Conservation (phyloP, 1,140 invertebrate genomes). For the Ostrea edulis region DNA sequence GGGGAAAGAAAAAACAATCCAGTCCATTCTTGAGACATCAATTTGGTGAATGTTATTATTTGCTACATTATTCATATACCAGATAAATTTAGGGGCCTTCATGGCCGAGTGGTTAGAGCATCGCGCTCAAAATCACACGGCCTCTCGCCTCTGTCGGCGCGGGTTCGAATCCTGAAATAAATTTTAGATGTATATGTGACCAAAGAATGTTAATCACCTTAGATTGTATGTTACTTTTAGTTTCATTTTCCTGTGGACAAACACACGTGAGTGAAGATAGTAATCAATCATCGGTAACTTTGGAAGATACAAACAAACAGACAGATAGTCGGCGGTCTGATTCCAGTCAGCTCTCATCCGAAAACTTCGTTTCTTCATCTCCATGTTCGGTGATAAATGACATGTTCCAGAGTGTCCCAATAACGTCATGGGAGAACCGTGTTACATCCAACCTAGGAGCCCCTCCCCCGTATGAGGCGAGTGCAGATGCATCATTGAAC, state of each 20-base stretch:
- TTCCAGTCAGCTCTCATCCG: too few relatives aligned
- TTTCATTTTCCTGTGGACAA: background rate
- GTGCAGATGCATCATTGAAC: background rate
- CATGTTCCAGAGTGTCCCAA: background rate
- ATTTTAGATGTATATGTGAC: too few relatives aligned
- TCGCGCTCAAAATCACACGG: background rate
- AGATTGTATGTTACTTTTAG: background rate
- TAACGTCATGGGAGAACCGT: background rate
- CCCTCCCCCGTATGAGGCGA: background rate
- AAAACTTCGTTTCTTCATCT: too few relatives aligned
- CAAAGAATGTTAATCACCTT: too few relatives aligned
- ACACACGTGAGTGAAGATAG: background rate
- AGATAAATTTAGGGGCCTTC: too few relatives aligned
- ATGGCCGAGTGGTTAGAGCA: too few relatives aligned
- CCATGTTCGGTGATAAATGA: background rate
- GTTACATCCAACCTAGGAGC: background rate
- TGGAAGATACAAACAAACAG: background rate
- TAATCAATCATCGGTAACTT: background rate
- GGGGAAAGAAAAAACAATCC: background rate
- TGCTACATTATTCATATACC: background rate
- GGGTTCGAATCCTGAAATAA: too few relatives aligned
- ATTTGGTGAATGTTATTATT: background rate
- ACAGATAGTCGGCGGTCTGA: too few relatives aligned
- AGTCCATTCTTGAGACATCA: background rate
- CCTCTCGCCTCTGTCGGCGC: too few relatives aligned